These are phyloP conservation scores for Atherix ibis DNA, from an alignment of 2,888 invertebrate genomes.

Conservation along the genomic window DNA sequence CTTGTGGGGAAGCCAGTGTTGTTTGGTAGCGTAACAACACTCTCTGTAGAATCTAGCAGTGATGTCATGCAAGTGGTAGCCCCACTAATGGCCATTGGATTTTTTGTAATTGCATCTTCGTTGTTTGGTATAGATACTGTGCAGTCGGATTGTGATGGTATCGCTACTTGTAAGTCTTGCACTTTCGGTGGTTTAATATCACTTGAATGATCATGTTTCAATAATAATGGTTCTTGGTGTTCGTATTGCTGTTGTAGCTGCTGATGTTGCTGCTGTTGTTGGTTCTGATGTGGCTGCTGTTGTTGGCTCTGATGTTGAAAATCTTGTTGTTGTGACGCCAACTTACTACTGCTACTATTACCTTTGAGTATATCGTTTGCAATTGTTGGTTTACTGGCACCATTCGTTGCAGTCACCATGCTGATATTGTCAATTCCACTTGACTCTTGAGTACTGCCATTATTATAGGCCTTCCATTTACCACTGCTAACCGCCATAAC, in stretches of 20 bases:
- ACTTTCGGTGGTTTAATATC: slow-evolving; percentile 33
- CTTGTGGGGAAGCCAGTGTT: slow-evolving; percentile 67
- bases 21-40: slow-evolving; percentile 46
- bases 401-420: too few species aligned
- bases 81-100: slow-evolving; percentile 20
- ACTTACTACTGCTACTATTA: slow-evolving; percentile 10
- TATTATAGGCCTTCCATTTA: slow-evolving; percentile 46
- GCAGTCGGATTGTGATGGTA: slow-evolving; percentile 22
- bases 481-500: slow-evolving; percentile 73
- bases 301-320: slow-evolving; percentile 12
- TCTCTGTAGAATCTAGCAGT: slow-evolving; percentile 54
- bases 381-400: slow-evolving; percentile 21
- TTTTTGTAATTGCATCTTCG: slow-evolving; percentile 14
- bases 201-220: too few species aligned
- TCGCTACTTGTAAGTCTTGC: slow-evolving; percentile 16
- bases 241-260: slow-evolving; percentile 22
- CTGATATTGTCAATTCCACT: slow-evolving; percentile 9
- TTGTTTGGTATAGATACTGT: slow-evolving; percentile 22
- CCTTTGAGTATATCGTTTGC: slow-evolving; percentile 44
- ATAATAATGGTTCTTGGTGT: slow-evolving; percentile 13
- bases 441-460: slow-evolving; percentile 15
- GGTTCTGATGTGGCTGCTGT: slow-evolving; percentile 18
- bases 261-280: slow-evolving; percentile 19
- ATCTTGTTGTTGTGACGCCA: slow-evolving; percentile 19
- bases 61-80: slow-evolving; percentile 60